Evolutionary conservation across 2,888 invertebrate species (phyloP).

Genomic region (Idaea biselata): DNA sequence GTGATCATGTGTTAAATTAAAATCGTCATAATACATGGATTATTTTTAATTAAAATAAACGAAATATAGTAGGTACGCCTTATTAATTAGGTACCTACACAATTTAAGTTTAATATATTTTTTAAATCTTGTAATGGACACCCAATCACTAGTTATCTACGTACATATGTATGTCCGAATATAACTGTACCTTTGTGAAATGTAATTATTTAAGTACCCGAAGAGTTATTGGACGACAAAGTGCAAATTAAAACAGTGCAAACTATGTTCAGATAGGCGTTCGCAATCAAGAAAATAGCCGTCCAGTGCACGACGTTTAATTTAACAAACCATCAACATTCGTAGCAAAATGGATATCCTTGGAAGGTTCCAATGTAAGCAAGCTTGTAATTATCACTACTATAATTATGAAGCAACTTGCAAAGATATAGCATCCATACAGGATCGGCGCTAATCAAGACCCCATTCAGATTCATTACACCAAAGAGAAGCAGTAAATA

Average conservation of each 20-base stretch:
- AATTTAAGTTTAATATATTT: too few species aligned
- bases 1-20: too few species aligned
- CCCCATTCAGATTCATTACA: slow-evolving; percentile 72
- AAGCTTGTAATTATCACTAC: slow-evolving; percentile 74
- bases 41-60: too few species aligned
- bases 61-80: too few species aligned
- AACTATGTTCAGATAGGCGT: slow-evolving; percentile 51
- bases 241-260: slow-evolving; percentile 48
- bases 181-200: background rate
- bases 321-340: slow-evolving; percentile 74
- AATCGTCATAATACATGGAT: too few species aligned
- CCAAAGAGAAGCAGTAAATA: slow-evolving; percentile 73
- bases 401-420: slow-evolving; percentile 69
- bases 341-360: slow-evolving; percentile 59
- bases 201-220: slow-evolving; percentile 9
- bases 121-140: too few species aligned
- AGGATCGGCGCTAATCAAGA: slow-evolving; percentile 69
- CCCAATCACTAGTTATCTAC: background rate
- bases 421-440: slow-evolving; percentile 59
- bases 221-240: slow-evolving; percentile 16
- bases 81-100: too few species aligned
- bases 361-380: slow-evolving; percentile 61
- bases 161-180: background rate
- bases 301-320: slow-evolving; percentile 66
- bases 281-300: slow-evolving; percentile 63